Base-by-base conservation (phyloP, 2,888 invertebrate genomes). In the Cephalotes varians region DNA sequence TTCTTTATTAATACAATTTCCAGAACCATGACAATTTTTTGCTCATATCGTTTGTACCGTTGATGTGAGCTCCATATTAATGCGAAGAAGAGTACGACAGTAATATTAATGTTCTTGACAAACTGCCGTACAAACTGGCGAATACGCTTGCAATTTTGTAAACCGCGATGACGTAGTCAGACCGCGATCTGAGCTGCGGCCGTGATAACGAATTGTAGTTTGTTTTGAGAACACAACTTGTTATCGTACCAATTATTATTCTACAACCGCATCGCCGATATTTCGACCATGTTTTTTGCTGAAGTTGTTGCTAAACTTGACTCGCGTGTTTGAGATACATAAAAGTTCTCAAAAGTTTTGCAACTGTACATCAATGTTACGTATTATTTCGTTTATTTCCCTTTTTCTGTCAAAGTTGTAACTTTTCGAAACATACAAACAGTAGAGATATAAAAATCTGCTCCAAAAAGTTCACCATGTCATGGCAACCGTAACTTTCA, bases 141-240 rank as follows among this genome's bases (percentile, higher is more conserved):
- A 69, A 69, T 67, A 44, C 44, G 69, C 56, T 56, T 56, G 56
- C 69, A 56, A 69, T 79, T 79, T 79, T 56, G 77, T 56, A 44
- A 44, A 25, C 69, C 77, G 31, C 56, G 56, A 79, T 79, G 67
- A 79, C 77, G n/a, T 34, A 69, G 69, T 79, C 56, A 44, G 44
- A 69, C 77, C 77, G 77, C 77, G 77, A 79, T 79, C 69, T 69
- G 44, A 67, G 77, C 56, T 56, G 69, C 44, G 77, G 77, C 31
- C 12, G 18, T 44, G 77, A 69, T 79, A 69, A 79, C 56, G 56
- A 56, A 79, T 79, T 69, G 77, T 56, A 69, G 77, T 79, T 77
- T 54, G 67, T 54, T 67, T 25, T 56, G 67, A 31, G 21, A 77
- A 44, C 28, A 62, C 49, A 74, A 79, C 79, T 81, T 54, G 71